Percentiles rank a stretch among this genome's conserved stretches.
phyloP scores from a whole-genome alignment of 2,888 invertebrate species.

The Frankliniella intonsa region DNA sequence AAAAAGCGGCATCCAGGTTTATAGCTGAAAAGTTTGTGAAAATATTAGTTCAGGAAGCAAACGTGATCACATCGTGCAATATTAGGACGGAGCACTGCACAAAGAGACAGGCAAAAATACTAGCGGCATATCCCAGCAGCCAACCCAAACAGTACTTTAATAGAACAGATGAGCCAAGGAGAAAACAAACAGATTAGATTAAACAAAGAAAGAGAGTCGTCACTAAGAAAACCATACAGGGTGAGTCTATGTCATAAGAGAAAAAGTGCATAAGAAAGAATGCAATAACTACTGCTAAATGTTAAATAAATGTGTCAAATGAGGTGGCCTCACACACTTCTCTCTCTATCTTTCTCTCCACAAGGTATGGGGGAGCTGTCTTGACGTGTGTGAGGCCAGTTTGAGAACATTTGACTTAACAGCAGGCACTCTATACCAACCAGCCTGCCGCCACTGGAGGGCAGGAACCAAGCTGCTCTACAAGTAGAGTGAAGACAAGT shows the following conservation, averaged over 20 bases:
- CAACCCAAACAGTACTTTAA: not conserved
- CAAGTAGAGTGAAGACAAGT: slow-evolving; percentile 10
- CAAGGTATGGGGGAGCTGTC: too few relatives aligned
- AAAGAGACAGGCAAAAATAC: not conserved
- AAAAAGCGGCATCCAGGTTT: too few relatives aligned
- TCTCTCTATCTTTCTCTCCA: too few relatives aligned
- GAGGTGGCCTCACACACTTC: too few relatives aligned
- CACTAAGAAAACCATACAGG: not conserved
- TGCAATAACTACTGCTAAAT: not conserved
- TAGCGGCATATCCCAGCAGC: not conserved
- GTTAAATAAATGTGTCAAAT: too few relatives aligned
- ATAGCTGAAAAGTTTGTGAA: not conserved
- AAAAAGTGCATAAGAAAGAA: not conserved
- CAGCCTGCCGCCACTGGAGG: slow-evolving; percentile 21
- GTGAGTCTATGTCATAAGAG: not conserved
- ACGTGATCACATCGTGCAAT: not conserved
- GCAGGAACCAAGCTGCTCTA: slow-evolving; percentile 16
- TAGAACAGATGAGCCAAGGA: not conserved
- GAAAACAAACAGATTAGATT: not conserved
- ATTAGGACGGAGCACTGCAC: not conserved
- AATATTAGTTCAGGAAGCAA: not conserved
- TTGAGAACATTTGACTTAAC: not conserved
- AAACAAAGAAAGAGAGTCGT: not conserved
- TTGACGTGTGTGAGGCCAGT: too few relatives aligned
- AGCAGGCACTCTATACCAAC: slow-evolving; percentile 19